phyloP scores from a whole-genome alignment of 2,797 vertebrate species.

The Ibycter americanus region DNA sequence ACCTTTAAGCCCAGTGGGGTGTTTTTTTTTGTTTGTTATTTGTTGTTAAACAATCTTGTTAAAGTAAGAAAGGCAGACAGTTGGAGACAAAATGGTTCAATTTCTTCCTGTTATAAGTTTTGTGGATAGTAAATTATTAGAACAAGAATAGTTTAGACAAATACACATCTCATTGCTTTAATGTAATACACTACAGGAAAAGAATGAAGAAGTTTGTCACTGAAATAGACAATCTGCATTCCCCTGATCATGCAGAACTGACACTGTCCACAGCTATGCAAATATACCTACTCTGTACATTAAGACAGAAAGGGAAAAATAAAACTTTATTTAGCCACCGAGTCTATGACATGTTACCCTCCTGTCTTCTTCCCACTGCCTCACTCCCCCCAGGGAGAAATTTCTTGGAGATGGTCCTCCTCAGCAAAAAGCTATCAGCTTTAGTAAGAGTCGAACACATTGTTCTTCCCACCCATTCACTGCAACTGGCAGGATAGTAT shows the following conservation, averaged over 20 bases:
- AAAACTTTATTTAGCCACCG: neutral
- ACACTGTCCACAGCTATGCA: neutral
- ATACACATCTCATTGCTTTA: neutral
- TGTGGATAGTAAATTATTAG: neutral
- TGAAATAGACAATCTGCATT: neutral
- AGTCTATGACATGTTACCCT: neutral
- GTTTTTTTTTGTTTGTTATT: neutral
- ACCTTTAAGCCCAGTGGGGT: neutral
- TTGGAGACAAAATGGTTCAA: neutral
- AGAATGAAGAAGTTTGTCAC: neutral
- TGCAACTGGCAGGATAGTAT: neutral
- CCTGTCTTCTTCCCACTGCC: neutral
- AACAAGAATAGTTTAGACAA: neutral
- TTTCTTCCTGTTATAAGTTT: neutral
- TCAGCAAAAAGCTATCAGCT: neutral
- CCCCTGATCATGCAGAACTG: neutral
- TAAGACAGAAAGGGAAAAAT: neutral
- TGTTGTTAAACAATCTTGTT: neutral
- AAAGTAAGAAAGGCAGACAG: neutral
- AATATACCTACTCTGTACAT: neutral
- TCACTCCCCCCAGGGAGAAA: neutral
- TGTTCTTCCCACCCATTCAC: neutral
- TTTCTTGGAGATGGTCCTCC: neutral
- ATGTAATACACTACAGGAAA: neutral
- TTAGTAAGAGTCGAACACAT: neutral